Base-by-base conservation (phyloP, 2,888 invertebrate genomes). In the Falcaria lacertinaria region DNA sequence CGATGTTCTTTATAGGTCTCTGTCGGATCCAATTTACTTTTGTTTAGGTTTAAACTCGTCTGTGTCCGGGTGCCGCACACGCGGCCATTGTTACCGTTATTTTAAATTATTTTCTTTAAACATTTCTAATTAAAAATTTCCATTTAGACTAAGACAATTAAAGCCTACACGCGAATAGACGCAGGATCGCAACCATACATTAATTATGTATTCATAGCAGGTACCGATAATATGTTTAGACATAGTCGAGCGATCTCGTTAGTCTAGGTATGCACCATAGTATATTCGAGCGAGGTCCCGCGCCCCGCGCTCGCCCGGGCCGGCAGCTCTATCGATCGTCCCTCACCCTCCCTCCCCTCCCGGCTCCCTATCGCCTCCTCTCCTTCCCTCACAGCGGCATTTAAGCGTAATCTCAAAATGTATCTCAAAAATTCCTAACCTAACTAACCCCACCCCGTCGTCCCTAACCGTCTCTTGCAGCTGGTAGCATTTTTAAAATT, bases 101-200 rank as follows among this genome's bases (percentile, higher is more conserved):
- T 73, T 60, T 57, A 67, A 64, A 22, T 22, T 14, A 22, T 25
- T 22, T 22, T 14, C 8, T 22, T 74, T 76, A 75, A 80, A 74
- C 75, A 76, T 76, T 67, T 76, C 65, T 78, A 73, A 74, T 74
- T 88, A 88, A 86, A 88, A 84, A 82, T 84, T 87, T 86, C 70
- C 74, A 84, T 85, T 86, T 87, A 86, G 80, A 85, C 88, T 87
- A 86, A 83, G 82, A 86, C 86, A 80, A 83, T 85, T 86, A 86
- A 86, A 86, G 85, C 87, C 87, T 87, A 87, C 79, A 80, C 15
- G 80, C 78, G 85, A 87, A 86, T 83, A 87, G 87, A 86, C 85
- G 86, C 87, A 86, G 85, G 86, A 64, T 70, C 87, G 88, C 87
- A 87, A 84, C 87, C 88, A 87, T 86, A 87, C 87, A 86, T 85